Percentiles rank a stretch among this genome's conserved stretches.
These are phyloP conservation scores for Hydrochoerus hydrochaeris DNA, from an alignment of 2,113 vertebrate species.

Conservation along the genomic window DNA sequence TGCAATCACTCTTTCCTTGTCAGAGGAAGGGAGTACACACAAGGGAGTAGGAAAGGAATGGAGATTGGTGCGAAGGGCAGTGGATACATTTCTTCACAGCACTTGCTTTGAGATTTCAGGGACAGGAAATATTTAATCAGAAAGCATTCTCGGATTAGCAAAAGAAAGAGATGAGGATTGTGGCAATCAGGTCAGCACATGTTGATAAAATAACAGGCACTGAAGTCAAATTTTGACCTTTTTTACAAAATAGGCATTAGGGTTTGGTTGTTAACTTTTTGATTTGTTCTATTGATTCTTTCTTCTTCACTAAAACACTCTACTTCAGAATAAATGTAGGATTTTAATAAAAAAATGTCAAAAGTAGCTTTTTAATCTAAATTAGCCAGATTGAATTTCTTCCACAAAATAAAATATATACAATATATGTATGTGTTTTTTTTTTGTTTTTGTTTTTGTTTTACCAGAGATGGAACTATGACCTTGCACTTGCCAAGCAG, in stretches of 20 bases:
- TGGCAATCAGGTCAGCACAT: not conserved
- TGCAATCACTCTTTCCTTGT: not conserved
- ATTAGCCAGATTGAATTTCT: not conserved
- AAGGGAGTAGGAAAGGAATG: not conserved
- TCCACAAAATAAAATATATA: not conserved
- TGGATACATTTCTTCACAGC: not conserved
- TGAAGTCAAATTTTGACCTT: not conserved
- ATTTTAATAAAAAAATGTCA: not conserved
- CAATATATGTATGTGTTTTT: not conserved
- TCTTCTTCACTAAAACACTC: not conserved
- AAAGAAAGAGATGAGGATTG: not conserved
- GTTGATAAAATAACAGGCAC: not conserved
- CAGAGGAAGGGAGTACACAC: not conserved
- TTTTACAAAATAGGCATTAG: not conserved
- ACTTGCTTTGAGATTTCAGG: not conserved
- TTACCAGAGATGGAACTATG: too few species aligned
- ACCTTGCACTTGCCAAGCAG: too few species aligned
- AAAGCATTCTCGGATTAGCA: not conserved
- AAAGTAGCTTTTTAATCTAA: constrained; percentile 17
- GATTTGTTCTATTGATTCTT: not conserved
- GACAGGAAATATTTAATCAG: not conserved
- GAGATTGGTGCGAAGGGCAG: not conserved
- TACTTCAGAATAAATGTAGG: not conserved
- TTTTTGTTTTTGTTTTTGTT: too few species aligned
- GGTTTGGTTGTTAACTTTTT: not conserved